Conservation (phyloP, 1,140 invertebrate species). For the Ladona fulva region DNA sequence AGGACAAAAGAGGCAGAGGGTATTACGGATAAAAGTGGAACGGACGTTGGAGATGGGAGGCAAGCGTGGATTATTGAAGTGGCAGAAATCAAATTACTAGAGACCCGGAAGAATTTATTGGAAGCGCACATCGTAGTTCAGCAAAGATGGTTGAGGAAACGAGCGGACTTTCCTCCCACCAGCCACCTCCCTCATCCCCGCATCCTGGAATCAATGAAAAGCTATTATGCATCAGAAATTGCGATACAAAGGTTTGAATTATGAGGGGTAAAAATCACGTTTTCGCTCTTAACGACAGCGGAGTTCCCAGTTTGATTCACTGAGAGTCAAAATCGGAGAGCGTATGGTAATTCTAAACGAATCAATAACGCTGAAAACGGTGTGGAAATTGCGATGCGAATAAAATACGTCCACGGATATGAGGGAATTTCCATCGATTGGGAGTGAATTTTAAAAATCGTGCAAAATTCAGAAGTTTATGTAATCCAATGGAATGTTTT, state of each 20-base stretch:
- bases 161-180: background rate
- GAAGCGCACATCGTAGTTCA: too few species aligned
- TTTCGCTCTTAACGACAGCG: background rate
- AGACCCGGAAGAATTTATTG: too few species aligned
- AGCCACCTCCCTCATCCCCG: background rate
- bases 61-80: too few species aligned
- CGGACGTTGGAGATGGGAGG: too few species aligned
- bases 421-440: too few species aligned
- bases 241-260: background rate
- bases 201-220: background rate
- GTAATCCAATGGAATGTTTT: too few species aligned
- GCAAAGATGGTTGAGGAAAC: too few species aligned
- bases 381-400: background rate
- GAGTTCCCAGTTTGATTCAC: background rate
- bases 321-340: background rate
- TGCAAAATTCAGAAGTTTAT: too few species aligned
- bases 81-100: too few species aligned
- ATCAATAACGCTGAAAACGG: background rate
- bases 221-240: constrained; percentile 6
- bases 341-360: constrained; percentile 1
- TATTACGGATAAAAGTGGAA: too few species aligned
- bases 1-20: too few species aligned
- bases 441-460: too few species aligned
- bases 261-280: background rate
- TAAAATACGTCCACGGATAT: background rate